Conservation (phyloP, 2,797 vertebrate species). For the Ptychobarbus kaznakovi region DNA sequence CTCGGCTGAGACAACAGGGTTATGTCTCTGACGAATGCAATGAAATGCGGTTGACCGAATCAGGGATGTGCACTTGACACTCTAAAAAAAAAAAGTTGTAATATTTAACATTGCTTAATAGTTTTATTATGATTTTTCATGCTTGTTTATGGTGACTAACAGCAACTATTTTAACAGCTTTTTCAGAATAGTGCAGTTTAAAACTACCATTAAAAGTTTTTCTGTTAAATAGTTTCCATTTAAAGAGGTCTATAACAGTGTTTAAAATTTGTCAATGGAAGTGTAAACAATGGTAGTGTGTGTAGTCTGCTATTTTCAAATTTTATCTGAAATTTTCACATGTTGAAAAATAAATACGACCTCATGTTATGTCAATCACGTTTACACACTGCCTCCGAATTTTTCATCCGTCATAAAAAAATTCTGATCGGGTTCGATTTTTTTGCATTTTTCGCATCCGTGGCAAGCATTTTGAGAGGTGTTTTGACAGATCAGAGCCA, state of each 20-base stretch:
- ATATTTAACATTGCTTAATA: slow-evolving; percentile 24
- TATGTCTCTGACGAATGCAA: slow-evolving; percentile 94
- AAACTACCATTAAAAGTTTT: not conserved
- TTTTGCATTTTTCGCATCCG: too few relatives aligned
- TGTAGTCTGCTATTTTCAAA: too few relatives aligned
- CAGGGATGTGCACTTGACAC: slow-evolving; percentile 77
- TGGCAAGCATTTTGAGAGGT: too few relatives aligned
- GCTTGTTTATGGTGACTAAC: not conserved
- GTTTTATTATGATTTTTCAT: slow-evolving; percentile 27
- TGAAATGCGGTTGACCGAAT: slow-evolving; percentile 80
- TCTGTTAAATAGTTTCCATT: not conserved
- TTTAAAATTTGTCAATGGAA: not conserved
- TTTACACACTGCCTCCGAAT: too few relatives aligned
- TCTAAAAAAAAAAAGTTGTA: slow-evolving; percentile 37
- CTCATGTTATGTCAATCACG: too few relatives aligned
- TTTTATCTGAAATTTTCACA: too few relatives aligned
- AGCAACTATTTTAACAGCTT: not conserved
- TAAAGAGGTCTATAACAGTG: not conserved
- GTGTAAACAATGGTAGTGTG: not conserved
- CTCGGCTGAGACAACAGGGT: slow-evolving; percentile 94
- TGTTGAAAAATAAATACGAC: too few relatives aligned
- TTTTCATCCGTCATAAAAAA: too few relatives aligned
- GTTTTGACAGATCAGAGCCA: too few relatives aligned
- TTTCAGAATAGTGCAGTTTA: not conserved
- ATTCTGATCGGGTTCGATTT: too few relatives aligned